phyloP scores from a whole-genome alignment of 92 coral and sea anemone genomes.

The Zoanthus gigantus region DNA sequence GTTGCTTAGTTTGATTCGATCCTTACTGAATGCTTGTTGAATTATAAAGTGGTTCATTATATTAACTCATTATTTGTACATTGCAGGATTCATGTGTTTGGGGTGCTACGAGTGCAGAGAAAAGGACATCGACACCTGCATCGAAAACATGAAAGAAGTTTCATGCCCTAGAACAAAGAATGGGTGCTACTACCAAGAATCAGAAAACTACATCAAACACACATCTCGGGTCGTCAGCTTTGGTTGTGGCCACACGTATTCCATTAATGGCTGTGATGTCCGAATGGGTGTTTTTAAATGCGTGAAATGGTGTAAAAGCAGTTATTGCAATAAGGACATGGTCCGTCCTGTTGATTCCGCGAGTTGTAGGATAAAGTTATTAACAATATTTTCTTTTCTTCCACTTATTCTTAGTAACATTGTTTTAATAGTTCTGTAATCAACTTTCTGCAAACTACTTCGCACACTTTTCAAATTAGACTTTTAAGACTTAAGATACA shows the following conservation, averaged over 20 bases:
- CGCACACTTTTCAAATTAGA: too few species aligned
- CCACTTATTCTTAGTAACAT: background rate
- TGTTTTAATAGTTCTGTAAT: background rate
- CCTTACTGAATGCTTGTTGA: background rate
- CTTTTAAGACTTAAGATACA: too few species aligned
- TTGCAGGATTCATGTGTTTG: constrained; percentile 3
- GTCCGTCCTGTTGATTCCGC: constrained; percentile 38
- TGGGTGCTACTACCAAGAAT: constrained; percentile 42
- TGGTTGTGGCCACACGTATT: constrained; percentile 59
- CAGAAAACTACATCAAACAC: constrained; percentile 46
- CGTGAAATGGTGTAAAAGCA: constrained; percentile 49
- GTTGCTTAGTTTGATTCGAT: background rate
- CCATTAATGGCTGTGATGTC: constrained; percentile 63
- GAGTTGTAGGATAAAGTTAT: background rate
- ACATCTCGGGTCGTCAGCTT: constrained; percentile 41
- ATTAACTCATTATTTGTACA: background rate
- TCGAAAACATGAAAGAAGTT: constrained; percentile 9
- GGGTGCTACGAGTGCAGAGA: constrained; percentile 29
- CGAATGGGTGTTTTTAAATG: constrained; percentile 66
- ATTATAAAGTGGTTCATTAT: background rate
- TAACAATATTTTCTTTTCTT: background rate
- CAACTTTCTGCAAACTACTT: background rate
- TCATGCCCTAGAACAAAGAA: constrained; percentile 31
- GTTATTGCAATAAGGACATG: constrained; percentile 54
- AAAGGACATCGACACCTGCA: constrained; percentile 38